Evolutionary conservation across 2,113 vertebrate species (phyloP).

Genomic region (Paracanthobrama guichenoti): DNA sequence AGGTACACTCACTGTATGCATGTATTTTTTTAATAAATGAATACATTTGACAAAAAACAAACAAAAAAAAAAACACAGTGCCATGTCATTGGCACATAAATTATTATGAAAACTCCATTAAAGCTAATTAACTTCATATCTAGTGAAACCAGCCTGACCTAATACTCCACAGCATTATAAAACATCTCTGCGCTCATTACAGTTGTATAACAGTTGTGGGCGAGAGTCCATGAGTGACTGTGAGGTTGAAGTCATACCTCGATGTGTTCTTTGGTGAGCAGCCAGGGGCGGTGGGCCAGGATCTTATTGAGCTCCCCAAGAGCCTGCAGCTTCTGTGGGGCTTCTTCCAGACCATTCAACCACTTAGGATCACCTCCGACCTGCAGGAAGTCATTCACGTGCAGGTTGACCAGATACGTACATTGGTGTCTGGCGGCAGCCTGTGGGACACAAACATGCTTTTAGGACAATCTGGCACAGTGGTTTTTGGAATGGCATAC

Average conservation of each 20-base stretch:
- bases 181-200: background rate
- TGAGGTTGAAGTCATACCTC: constrained; percentile 78
- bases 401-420: constrained; percentile 94
- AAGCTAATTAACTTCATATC: background rate
- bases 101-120: background rate
- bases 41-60: too few species aligned
- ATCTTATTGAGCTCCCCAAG: constrained; percentile 96
- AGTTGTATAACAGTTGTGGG: background rate
- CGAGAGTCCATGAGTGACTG: background rate
- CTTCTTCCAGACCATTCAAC: constrained; percentile 91
- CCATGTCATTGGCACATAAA: background rate
- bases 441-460: constrained; percentile 63
- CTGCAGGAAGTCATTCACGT: constrained; percentile 95
- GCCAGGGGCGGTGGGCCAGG: constrained; percentile 95
- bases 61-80: too few species aligned
- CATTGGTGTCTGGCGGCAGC: constrained; percentile 96
- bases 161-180: background rate
- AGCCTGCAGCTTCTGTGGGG: constrained; percentile 91
- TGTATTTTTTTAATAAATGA: background rate
- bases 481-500: background rate
- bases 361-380: constrained; percentile 94
- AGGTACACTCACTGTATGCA: background rate
- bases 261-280: constrained; percentile 96
- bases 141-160: background rate
- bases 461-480: background rate